Base-by-base conservation (phyloP, 2,888 invertebrate species). In the Diabrotica balteata region DNA sequence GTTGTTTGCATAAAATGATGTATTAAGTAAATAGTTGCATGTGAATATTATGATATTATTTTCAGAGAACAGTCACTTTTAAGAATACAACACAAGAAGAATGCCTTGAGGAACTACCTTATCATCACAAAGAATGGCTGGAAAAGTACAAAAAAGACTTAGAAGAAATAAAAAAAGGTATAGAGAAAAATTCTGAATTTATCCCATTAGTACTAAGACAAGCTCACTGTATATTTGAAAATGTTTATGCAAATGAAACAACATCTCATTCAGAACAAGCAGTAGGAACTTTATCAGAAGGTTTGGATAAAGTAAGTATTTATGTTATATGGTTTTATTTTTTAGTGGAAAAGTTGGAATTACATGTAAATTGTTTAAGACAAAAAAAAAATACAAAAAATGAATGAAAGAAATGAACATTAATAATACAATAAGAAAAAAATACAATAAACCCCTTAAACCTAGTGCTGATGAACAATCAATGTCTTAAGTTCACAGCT, bases 191-290 rank as follows among this genome's bases (percentile, higher is more conserved):
- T 80, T 87, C 89, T 57, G 85, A 86, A 54, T 86, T 90, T 22
- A 89, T 90, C 6, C 90, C 91, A 68, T 83, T 91, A 42, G 92
- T 96, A 52, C 89, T 94, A 53, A 88, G 91, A 80, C 90, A 94
- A 82, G 93, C 92, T n/a, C 90, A 92, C 58, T 89, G 89, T 47
- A 92, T 96, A 86, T 95, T 96, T 82, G 94, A 93, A 82, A 96
- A 95, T 81, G 90, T 89, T 11, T 82, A 82, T 70, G 77, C 76
- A 47, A 80, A 77, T 59, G 81, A 80, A 4, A 67, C 64, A 11
- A 57, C 71, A 17, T 75, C 80, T 17, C 81, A 82, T 71, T 80
- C 80, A 4, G 77, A 76, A 79, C 81, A 77, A 78, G 76, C 81
- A 59, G 80, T 82, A 9, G 79, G 80, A 68, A 76, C 78, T 59